These are phyloP conservation scores for Myocastor coypus DNA, from an alignment of 2,113 vertebrate genomes.

Conservation along the genomic window DNA sequence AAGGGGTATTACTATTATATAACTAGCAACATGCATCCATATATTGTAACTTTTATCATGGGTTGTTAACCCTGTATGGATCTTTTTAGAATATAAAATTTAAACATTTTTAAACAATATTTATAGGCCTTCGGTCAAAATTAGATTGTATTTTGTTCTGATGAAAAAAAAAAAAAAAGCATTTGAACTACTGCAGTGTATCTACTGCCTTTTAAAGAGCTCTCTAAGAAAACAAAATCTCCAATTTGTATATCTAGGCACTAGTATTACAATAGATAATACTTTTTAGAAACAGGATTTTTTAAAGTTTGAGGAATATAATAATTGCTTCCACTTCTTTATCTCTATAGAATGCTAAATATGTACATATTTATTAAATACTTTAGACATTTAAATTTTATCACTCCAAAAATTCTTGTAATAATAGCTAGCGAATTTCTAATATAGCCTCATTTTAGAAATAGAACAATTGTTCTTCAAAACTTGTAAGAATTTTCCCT, in stretches of 20 bases:
- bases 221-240: conserved; percentile 19
- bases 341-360: neutral
- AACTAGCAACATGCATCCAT: conserved; percentile 9
- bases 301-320: conserved; percentile 36
- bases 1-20: conserved; percentile 64
- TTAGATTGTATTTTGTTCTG: conserved; percentile 8
- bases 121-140: conserved; percentile 36
- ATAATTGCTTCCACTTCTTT: neutral
- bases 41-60: conserved; percentile 18
- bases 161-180: conserved; percentile 28
- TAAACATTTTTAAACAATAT: conserved; percentile 25
- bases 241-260: accelerated
- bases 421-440: conserved; percentile 16
- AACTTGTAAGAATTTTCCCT: neutral
- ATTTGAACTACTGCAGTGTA: neutral
- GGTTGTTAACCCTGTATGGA: neutral
- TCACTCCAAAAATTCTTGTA: neutral
- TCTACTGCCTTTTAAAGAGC: neutral
- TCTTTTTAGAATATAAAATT: neutral
- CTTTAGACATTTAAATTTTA: conserved; percentile 36
- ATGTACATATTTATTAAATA: conserved; percentile 9
- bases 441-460: neutral
- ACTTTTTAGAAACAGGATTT: neutral
- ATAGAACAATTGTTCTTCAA: conserved; percentile 4
- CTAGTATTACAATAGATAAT: neutral